Evolutionary conservation across 2,888 invertebrate genomes (phyloP).

Genomic region (Xylophagus ater): DNA sequence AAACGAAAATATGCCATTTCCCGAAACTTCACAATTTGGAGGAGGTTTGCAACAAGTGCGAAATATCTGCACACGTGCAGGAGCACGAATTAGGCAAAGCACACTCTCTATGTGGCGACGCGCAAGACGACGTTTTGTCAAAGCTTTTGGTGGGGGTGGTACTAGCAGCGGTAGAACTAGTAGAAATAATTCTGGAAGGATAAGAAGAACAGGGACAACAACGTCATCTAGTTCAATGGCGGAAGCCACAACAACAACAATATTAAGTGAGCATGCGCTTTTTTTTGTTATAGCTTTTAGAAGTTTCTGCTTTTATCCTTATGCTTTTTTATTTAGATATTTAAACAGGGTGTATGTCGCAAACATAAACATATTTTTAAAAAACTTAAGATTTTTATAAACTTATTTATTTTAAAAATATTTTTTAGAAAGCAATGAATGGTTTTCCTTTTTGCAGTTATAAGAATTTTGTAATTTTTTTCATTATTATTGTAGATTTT

Average conservation of each 20-base stretch:
- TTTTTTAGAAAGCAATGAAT: no score
- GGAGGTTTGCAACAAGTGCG: constrained; percentile 19
- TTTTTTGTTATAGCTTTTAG: neutral
- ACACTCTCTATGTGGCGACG: constrained; percentile 16
- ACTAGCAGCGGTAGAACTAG: neutral
- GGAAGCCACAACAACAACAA: constrained; percentile 1
- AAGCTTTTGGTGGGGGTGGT: neutral
- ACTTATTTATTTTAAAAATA: no score
- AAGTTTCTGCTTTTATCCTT: neutral
- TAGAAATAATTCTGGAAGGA: constrained; percentile 7
- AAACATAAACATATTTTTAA: no score
- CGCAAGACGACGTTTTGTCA: constrained; percentile 11
- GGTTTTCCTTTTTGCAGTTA: no score
- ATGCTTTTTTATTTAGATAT: no score
- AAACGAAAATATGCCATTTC: constrained; percentile 9
- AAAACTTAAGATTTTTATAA: no score
- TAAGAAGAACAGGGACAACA: constrained; percentile 11
- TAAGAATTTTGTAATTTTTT: no score
- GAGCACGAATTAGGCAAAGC: constrained; percentile 15
- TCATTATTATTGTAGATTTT: no score
- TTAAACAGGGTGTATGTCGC: no score
- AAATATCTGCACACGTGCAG: constrained; percentile 14
- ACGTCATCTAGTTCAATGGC: constrained; percentile 8
- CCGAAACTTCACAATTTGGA: constrained; percentile 11
- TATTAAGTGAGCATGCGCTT: constrained; percentile 9